Base-by-base conservation (phyloP, 2,888 invertebrate species). In the Brachynemurus nebulosus region DNA sequence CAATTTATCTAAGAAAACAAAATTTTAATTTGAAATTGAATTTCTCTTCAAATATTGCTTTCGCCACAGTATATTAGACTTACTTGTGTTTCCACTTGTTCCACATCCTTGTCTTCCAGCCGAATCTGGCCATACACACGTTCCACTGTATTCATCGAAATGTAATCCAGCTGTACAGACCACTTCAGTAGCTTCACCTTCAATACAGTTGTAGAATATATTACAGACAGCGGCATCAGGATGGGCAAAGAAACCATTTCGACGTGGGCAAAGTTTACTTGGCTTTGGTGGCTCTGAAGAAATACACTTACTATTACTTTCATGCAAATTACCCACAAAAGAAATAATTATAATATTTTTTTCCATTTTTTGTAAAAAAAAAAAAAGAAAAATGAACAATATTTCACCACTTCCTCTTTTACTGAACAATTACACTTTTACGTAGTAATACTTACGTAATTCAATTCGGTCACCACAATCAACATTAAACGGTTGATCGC, bases 401-500 rank as follows among this genome's bases (percentile, higher is more conserved):
- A n/a, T n/a, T 14, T 17, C 36, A 14, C 17, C 36, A 14, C 2
- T n/a, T 38, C 12, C 17, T 19, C 8, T 7, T 9, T 38, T 38
- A 19, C 9, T 33, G 33, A 33, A 33, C 5, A 33, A n/a, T n/a
- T n/a, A n/a, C n/a, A n/a, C n/a, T n/a, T n/a, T 25, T n/a, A 25
- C 8, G 8, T n/a, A 33, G n/a, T 6, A 27, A 19, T 50, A 78
- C 89, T 83, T 74, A 91, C 90, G 91, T 50, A 90, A 71, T 65
- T 89, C 86, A 40, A 80, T 76, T 60, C 90, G 78, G 61, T 89
- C 86, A 42, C 84, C 88, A 57, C 91, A 91, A 61, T 90, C 90
- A 16, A 88, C 86, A 59, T 88, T 89, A 76, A 89, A 90, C 59
- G 88, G 84, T 60, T 89, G 88, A 66, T 91, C 91, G 60, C 91